These are phyloP conservation scores for Netelia melanura DNA, from an alignment of 2,888 invertebrate genomes.

Conservation along the genomic window DNA sequence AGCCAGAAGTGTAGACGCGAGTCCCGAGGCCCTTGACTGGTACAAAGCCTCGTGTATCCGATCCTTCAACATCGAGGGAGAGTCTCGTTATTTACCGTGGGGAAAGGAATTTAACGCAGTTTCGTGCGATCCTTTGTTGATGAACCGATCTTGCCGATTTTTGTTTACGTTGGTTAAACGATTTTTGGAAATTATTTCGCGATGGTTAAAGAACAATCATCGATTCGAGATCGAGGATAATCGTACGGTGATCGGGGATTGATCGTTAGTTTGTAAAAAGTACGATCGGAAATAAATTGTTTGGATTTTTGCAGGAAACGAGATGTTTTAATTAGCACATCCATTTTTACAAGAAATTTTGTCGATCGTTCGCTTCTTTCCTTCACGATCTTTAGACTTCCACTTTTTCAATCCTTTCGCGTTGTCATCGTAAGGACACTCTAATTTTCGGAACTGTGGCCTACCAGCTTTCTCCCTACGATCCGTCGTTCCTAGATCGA, in stretches of 20 bases:
- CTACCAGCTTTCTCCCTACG: conserved; percentile 2
- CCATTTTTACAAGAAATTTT: conserved; percentile 68
- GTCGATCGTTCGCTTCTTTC: conserved; percentile 64
- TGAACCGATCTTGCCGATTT: no score
- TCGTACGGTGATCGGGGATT: no score
- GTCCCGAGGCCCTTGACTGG: conserved; percentile 35
- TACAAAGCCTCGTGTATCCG: conserved; percentile 41
- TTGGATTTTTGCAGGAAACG: neutral
- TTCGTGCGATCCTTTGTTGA: no score
- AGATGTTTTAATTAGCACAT: conserved; percentile 27
- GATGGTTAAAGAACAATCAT: no score
- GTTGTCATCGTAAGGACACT: conserved; percentile 71
- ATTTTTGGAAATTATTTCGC: no score
- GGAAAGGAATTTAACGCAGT: conserved; percentile 3
- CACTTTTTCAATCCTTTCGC: conserved; percentile 65
- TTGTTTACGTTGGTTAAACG: no score
- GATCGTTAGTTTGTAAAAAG: no score
- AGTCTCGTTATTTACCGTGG: conserved; percentile 43
- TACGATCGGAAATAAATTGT: neutral
- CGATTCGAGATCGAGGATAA: no score
- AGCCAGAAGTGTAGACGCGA: conserved; percentile 10
- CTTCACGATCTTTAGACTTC: conserved; percentile 64
- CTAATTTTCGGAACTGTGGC: conserved; percentile 39
- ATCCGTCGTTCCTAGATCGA: conserved; percentile 70
- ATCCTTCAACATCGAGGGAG: conserved; percentile 36